Percentiles rank a stretch among this genome's conserved stretches.
These are phyloP conservation scores for Bombus superbus DNA, from an alignment of 1,140 invertebrate species.

Conservation along the genomic window DNA sequence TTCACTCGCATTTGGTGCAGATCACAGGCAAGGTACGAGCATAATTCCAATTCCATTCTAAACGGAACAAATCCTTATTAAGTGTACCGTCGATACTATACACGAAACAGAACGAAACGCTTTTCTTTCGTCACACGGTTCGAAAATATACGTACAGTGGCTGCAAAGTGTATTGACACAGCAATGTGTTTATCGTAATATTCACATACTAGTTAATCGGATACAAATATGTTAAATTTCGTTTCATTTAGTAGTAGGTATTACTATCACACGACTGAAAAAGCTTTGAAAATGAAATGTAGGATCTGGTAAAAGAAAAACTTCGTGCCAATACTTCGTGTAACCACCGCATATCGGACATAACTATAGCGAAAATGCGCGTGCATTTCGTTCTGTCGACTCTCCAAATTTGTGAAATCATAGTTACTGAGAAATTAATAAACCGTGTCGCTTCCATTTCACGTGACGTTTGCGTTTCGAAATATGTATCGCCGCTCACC, in stretches of 20 bases:
- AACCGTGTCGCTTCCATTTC: not conserved
- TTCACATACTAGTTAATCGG: too few species aligned
- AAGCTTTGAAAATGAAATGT: too few species aligned
- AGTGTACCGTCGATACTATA: not conserved
- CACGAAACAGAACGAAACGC: not conserved
- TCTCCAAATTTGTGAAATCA: not conserved
- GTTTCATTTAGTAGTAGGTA: too few species aligned
- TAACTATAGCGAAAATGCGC: not conserved
- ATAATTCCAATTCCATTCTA: not conserved
- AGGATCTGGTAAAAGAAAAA: too few species aligned
- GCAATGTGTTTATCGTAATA: too few species aligned
- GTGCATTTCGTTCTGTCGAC: not conserved
- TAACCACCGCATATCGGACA: not conserved
- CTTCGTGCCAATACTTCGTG: too few species aligned
- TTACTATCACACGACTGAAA: too few species aligned
- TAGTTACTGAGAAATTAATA: not conserved
- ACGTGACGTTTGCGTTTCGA: conserved; percentile 6
- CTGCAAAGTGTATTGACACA: too few species aligned
- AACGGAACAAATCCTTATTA: not conserved
- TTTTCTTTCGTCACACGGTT: not conserved
- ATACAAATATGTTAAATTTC: too few species aligned
- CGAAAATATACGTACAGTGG: too few species aligned
- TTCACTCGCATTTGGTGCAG: not conserved
- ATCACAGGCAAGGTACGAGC: not conserved
- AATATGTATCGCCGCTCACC: not conserved